Percentiles rank a stretch among this genome's conserved stretches.
These are phyloP conservation scores for Pelodiscus sinensis DNA, from an alignment of 2,113 vertebrate genomes.

Conservation along the genomic window DNA sequence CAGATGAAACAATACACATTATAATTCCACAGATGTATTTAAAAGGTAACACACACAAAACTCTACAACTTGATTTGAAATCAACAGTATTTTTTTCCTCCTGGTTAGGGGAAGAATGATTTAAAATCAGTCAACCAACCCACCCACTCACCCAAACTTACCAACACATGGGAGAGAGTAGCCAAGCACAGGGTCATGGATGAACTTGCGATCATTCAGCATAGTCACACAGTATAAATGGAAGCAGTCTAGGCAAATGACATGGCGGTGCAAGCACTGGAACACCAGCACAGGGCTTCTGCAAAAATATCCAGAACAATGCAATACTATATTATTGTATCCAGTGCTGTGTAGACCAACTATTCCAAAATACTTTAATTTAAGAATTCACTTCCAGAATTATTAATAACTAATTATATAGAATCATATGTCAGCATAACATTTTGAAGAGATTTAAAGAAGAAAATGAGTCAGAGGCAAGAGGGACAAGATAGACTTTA, in stretches of 20 bases:
- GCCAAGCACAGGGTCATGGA: conserved; percentile 81
- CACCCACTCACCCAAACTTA: conserved; percentile 44
- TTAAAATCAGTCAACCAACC: background rate
- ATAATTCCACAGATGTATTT: background rate
- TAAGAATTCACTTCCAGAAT: background rate
- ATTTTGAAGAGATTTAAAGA: background rate
- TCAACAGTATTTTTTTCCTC: background rate
- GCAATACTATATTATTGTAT: background rate
- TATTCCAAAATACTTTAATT: too few relatives aligned
- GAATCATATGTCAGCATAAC: background rate
- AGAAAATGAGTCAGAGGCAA: background rate
- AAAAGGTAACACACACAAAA: background rate
- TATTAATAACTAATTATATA: background rate
- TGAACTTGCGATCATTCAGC: conserved; percentile 88
- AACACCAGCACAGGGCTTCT: conserved; percentile 91
- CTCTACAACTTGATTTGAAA: background rate
- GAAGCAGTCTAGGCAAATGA: conserved; percentile 94
- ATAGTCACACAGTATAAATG: conserved; percentile 88
- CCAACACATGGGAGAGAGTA: conserved; percentile 93
- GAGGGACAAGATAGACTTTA: background rate
- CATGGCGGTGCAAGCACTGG: conserved; percentile 86
- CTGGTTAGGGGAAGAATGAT: background rate
- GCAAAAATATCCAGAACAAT: background rate
- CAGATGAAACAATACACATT: background rate
- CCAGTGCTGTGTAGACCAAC: background rate